Conservation (phyloP, 2,888 invertebrate genomes). For the Acleris laterana region DNA sequence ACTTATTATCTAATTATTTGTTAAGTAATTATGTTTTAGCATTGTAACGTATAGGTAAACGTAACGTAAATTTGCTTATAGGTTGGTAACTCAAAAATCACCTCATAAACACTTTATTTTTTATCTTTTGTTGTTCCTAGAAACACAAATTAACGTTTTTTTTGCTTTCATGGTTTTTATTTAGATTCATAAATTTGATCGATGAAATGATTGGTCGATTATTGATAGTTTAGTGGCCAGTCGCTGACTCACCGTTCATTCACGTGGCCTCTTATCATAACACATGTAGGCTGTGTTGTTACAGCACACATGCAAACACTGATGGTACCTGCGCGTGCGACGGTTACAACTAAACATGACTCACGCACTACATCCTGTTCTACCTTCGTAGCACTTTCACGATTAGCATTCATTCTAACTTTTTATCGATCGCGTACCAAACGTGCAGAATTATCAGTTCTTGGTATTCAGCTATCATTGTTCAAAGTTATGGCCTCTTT, state of each 20-base stretch:
- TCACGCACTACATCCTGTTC: conserved; percentile 75
- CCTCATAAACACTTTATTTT: neutral
- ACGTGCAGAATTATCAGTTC: conserved; percentile 6
- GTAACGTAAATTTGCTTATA: too few species aligned
- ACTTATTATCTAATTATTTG: too few species aligned
- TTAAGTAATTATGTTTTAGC: too few species aligned
- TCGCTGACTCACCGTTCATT: conserved; percentile 68
- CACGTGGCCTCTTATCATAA: conserved; percentile 76
- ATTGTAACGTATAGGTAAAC: too few species aligned
- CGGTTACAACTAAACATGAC: conserved; percentile 66
- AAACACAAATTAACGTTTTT: conserved; percentile 13
- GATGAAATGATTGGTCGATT: conserved; percentile 24
- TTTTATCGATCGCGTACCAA: conserved; percentile 29
- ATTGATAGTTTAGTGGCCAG: conserved; percentile 32
- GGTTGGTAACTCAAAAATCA: too few species aligned
- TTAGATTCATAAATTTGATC: conserved; percentile 19
- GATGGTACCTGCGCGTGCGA: conserved; percentile 77
- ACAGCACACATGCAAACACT: conserved; percentile 56
- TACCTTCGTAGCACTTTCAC: conserved; percentile 74
- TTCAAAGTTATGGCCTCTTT: too few species aligned
- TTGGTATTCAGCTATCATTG: neutral
- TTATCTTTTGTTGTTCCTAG: conserved; percentile 4
- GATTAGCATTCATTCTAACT: conserved; percentile 44
- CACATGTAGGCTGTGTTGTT: conserved; percentile 56
- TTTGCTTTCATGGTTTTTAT: conserved; percentile 18